Evolutionary conservation across 2,888 invertebrate species (phyloP), one percentile per base, ranked within the genome.

Genomic region (Halocaridina rubra): DNA sequence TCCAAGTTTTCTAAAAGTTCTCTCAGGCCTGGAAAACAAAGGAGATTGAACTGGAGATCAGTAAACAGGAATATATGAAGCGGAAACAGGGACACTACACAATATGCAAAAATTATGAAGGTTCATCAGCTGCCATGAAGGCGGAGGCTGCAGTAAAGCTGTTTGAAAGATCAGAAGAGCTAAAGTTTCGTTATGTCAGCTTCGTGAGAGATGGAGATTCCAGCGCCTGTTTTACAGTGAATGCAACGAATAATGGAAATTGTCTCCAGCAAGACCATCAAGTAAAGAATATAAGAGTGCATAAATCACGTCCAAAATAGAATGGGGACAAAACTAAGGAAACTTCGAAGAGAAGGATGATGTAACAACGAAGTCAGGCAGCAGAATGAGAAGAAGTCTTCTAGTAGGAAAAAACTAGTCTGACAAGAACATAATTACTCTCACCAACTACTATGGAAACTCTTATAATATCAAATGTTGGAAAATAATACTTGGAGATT

Each of bases 151-250:
- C 53, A 5, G 29, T 39, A 30, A 30, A 69, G 16, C 46, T 69
- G 5, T 80, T 61, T 61, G 13, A 2, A 2, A 4, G 79, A 8
- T 8, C 64, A 2, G 16, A n/a, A 33, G 16, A 67, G 3, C 24
- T 24, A 16, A 19, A 27, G 3, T 24, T 79, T 24, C 22, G 79
- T 1, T 79, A 33, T 29, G 33, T 24, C 0, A 24, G 27, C 13
- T 79, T 67, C 24, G 46, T 79, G 30, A 46, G 79, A 19, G 67
- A 79, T 24, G 79, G 79, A 0, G 79, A 67, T 64, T 79, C 79
- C 79, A 79, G 79, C 22, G 67, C 67, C 24, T 79, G n/a, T 64
- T 67, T 22, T 39, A 13, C 22, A 2, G 39, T 79, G 0, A 24
- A 46, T 33, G 19, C 7, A 19, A 32, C 67, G 69, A 79, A 79